Conservation (phyloP, 2,888 invertebrate species). For the Melanostoma mellinum region DNA sequence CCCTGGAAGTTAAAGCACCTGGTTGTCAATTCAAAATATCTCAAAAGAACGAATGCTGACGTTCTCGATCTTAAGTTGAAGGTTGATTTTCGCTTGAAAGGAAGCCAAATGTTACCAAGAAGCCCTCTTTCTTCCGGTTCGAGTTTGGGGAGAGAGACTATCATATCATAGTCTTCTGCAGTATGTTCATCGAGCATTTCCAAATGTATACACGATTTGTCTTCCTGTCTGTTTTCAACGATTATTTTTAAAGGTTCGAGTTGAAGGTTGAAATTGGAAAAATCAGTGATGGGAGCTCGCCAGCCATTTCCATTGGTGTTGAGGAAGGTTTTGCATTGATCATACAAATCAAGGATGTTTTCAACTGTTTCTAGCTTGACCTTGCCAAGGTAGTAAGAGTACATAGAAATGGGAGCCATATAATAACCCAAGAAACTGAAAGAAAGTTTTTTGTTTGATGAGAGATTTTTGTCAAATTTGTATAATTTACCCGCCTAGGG, state of each 20-base stretch:
- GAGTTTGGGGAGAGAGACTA: slow-evolving; percentile 79
- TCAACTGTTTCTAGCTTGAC: slow-evolving; percentile 76
- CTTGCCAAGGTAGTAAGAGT: slow-evolving; percentile 80
- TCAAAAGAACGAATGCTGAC: slow-evolving; percentile 78
- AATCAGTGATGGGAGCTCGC: slow-evolving; percentile 76
- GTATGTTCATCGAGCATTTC: slow-evolving; percentile 75
- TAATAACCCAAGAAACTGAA: slow-evolving; percentile 78
- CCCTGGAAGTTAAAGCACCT: slow-evolving; percentile 79
- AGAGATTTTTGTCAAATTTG: not conserved
- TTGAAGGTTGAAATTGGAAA: slow-evolving; percentile 73
- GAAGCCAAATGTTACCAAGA: slow-evolving; percentile 79
- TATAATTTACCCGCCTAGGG: slow-evolving; percentile 78
- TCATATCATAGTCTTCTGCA: slow-evolving; percentile 76
- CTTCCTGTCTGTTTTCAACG: slow-evolving; percentile 51
- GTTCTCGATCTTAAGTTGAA: slow-evolving; percentile 78
- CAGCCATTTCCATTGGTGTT: slow-evolving; percentile 82
- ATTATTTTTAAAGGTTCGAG: slow-evolving; percentile 75
- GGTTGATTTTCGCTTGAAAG: slow-evolving; percentile 78
- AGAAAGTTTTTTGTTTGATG: not conserved
- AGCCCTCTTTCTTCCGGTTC: slow-evolving; percentile 76
- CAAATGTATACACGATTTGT: slow-evolving; percentile 77
- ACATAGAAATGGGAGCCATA: slow-evolving; percentile 78
- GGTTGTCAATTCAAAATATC: slow-evolving; percentile 78
- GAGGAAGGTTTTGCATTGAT: slow-evolving; percentile 77
- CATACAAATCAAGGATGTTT: slow-evolving; percentile 76